phyloP scores from a whole-genome alignment of 2,888 invertebrate genomes.

The Nomada fabriciana region DNA sequence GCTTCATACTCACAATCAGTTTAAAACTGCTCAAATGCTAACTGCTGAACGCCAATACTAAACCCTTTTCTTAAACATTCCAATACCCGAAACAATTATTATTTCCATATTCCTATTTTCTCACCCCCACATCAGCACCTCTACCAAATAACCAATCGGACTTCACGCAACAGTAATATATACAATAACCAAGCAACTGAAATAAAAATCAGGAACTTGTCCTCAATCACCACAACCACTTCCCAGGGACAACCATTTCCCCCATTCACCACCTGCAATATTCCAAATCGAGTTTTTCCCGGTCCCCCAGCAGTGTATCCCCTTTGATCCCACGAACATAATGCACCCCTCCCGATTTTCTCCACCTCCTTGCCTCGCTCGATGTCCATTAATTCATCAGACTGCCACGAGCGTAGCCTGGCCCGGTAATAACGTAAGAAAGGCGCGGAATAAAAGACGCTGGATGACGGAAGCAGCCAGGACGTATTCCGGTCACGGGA shows the following conservation, averaged over 20 bases:
- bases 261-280: neutral
- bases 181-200: too few species aligned
- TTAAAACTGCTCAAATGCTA: too few species aligned
- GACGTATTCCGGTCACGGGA: constrained; percentile 83
- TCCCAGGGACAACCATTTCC: neutral
- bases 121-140: too few species aligned
- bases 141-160: too few species aligned
- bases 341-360: constrained; percentile 11
- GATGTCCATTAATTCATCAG: constrained; percentile 70
- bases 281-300: constrained; percentile 35
- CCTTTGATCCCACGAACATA: constrained; percentile 53
- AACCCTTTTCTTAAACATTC: too few species aligned
- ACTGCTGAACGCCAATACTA: too few species aligned
- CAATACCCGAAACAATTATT: too few species aligned
- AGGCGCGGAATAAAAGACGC: constrained; percentile 64
- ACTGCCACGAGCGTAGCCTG: constrained; percentile 41
- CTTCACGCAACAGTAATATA: too few species aligned
- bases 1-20: too few species aligned
- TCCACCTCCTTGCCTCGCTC: constrained; percentile 4
- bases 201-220: neutral
- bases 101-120: too few species aligned
- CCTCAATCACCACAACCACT: neutral
- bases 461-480: constrained; percentile 35
- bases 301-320: constrained; percentile 8
- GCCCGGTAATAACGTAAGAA: constrained; percentile 68